These are phyloP conservation scores for Chionoecetes opilio DNA, from an alignment of 1,140 invertebrate species.

Conservation along the genomic window DNA sequence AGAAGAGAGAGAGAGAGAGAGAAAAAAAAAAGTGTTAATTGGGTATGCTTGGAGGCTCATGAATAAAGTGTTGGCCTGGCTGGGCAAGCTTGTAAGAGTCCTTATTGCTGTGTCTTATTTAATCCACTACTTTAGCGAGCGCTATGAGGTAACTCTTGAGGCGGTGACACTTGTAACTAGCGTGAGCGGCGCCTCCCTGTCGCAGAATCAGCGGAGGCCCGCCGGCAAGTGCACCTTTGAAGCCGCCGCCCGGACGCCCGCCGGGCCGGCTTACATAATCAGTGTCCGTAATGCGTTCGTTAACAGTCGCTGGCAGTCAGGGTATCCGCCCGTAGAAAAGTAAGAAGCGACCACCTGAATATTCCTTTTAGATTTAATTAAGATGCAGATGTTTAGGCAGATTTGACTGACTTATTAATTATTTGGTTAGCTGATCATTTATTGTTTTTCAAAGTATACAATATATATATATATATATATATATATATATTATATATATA, in stretches of 20 bases:
- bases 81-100: background rate
- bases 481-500: too few relatives aligned
- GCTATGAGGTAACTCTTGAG: background rate
- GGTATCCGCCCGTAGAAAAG: background rate
- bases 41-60: background rate
- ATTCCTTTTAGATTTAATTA: background rate
- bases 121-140: background rate
- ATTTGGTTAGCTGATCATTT: background rate
- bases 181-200: background rate
- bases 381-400: background rate
- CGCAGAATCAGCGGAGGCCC: background rate
- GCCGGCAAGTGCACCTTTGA: background rate
- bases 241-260: constrained; percentile 10
- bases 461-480: too few relatives aligned
- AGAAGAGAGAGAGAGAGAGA: constrained; percentile 20
- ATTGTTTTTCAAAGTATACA: too few relatives aligned
- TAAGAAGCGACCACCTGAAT: background rate
- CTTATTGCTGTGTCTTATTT: background rate
- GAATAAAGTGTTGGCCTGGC: background rate
- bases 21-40: background rate
- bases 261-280: background rate
- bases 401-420: background rate
- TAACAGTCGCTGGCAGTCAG: background rate
- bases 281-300: constrained; percentile 27
- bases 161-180: background rate